Conservation (phyloP, 2,113 vertebrate species). For the Anoura caudifer region DNA sequence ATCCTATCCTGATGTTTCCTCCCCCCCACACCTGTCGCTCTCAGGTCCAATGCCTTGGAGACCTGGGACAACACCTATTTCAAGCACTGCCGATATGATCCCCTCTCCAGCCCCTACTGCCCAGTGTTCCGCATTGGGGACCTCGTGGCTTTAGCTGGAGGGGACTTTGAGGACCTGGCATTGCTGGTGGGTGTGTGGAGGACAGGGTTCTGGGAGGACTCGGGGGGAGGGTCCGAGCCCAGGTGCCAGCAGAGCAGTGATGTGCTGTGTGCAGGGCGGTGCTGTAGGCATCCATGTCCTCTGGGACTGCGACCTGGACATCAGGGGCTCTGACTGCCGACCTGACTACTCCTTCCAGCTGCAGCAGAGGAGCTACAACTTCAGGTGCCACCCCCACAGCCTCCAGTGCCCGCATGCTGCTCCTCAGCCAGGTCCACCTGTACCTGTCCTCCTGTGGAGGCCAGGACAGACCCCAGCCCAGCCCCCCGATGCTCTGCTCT, state of each 20-base stretch:
- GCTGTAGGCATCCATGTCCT: conserved; percentile 71
- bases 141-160: conserved; percentile 76
- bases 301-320: conserved; percentile 82
- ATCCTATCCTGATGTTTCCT: neutral
- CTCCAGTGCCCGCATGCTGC: neutral
- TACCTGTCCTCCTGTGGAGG: neutral
- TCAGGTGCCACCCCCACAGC: conserved; percentile 71
- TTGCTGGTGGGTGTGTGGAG: conserved; percentile 67
- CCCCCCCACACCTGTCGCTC: too few relatives aligned
- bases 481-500: neutral
- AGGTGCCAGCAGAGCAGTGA: neutral
- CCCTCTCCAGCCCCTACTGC: conserved; percentile 71
- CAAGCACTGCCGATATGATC: conserved; percentile 77
- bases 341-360: conserved; percentile 80
- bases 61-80: conserved; percentile 79
- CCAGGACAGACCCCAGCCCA: neutral
- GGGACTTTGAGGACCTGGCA: conserved; percentile 76
- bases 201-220: neutral
- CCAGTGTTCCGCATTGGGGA: conserved; percentile 80
- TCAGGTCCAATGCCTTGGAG: conserved; percentile 79
- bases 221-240: neutral
- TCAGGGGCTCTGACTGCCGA: conserved; percentile 15
- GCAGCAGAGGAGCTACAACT: conserved; percentile 79
- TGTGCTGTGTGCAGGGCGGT: conserved; percentile 74
- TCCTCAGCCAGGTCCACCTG: fast-evolving